Conservation (phyloP, 2,113 vertebrate genomes). For the Pluvianellus socialis region DNA sequence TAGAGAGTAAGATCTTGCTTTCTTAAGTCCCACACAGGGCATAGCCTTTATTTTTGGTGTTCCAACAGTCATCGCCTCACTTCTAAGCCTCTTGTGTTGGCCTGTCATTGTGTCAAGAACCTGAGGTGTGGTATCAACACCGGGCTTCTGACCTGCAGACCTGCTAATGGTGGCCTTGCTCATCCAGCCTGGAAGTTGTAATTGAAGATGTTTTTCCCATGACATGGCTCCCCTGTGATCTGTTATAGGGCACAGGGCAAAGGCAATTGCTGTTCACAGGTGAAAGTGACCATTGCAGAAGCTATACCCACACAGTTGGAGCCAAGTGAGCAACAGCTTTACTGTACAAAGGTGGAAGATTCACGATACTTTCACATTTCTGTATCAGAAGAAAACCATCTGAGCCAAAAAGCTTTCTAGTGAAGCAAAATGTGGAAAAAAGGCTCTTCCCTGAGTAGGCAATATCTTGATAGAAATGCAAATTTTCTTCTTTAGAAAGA, state of each 20-base stretch:
- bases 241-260: background rate
- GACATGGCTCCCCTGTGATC: background rate
- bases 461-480: background rate
- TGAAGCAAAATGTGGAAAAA: background rate
- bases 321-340: background rate
- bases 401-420: background rate
- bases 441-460: background rate
- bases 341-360: background rate
- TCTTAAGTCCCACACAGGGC: background rate
- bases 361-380: background rate
- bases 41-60: background rate
- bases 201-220: background rate
- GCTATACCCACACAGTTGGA: background rate
- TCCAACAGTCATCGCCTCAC: background rate
- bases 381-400: background rate
- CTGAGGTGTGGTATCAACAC: background rate
- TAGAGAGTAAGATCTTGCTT: background rate
- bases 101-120: background rate
- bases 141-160: background rate
- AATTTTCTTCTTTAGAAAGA: background rate
- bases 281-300: rapidly evolving
- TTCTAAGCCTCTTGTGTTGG: background rate
- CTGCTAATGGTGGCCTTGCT: background rate
- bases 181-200: background rate
- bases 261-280: background rate